Evolutionary conservation across 2,888 invertebrate species (phyloP).

Genomic region (Agrilus cyanescens): DNA sequence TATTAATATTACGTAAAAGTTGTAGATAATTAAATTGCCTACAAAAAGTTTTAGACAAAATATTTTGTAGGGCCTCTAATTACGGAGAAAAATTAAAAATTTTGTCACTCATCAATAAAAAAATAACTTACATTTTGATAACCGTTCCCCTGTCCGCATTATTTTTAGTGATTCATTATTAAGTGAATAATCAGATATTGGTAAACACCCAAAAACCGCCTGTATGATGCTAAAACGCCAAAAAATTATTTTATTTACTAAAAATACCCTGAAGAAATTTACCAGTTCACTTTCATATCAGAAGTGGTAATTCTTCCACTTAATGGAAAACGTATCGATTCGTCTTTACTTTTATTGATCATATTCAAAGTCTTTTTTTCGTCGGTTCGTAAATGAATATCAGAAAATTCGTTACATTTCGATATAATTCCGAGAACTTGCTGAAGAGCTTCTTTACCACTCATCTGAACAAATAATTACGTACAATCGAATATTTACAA

Average conservation of each 20-base stretch:
- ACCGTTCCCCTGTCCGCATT: slow-evolving; percentile 52
- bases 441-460: slow-evolving; percentile 45
- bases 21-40: too few relatives aligned
- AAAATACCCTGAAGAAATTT: slow-evolving; percentile 20
- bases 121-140: slow-evolving; percentile 53
- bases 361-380: slow-evolving; percentile 59
- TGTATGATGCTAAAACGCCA: slow-evolving; percentile 52
- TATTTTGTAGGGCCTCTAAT: too few relatives aligned
- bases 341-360: slow-evolving; percentile 50
- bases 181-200: slow-evolving; percentile 54
- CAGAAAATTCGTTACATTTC: slow-evolving; percentile 54
- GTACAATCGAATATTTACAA: not conserved
- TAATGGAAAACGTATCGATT: slow-evolving; percentile 56
- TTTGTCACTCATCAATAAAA: too few relatives aligned
- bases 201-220: slow-evolving; percentile 57
- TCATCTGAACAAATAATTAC: slow-evolving; percentile 38
- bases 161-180: slow-evolving; percentile 59
- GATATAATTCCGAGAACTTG: slow-evolving; percentile 44
- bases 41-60: too few relatives aligned
- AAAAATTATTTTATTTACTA: not conserved
- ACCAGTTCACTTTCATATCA: slow-evolving; percentile 70
- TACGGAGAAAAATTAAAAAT: too few relatives aligned
- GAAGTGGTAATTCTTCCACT: slow-evolving; percentile 56
- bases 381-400: slow-evolving; percentile 53
- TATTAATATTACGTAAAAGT: too few relatives aligned